Evolutionary conservation across 2,797 vertebrate genomes (phyloP), one percentile per base, ranked within the genome.

Genomic region (Leptoclinus maculatus): DNA sequence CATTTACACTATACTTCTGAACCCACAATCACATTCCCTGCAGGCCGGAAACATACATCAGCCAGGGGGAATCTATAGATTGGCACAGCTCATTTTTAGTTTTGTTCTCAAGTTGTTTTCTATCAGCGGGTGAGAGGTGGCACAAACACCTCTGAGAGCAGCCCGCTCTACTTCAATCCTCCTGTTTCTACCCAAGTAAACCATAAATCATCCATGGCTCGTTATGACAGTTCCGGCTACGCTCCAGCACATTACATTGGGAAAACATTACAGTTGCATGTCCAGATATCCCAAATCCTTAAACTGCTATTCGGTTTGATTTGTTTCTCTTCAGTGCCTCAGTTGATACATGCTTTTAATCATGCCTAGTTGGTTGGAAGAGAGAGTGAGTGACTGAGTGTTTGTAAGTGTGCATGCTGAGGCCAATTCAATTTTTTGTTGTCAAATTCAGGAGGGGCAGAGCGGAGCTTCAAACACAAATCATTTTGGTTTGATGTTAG

Each of bases 121-220:
- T 60, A 72, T 76, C 68, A 69, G 77, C 53, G 29, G 11, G 53
- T 66, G 21, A 84, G 75, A 63, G 67, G 73, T 68, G 60, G 78
- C 66, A 83, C 69, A 84, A 27, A 63, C 84, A 86, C 71, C 80
- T 85, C 49, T 32, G 84, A 88, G 74, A 81, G 70, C 76, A 66
- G 71, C 80, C 86, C 32, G 73, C 78, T 87, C 71, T 85, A 81
- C 87, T 91, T 77, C 83, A 89, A 88, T 79, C 78, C 76, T 57
- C 56, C 66, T 25, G 71, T 89, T 83, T 84, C 77, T 71, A 66
- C 74, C 73, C 77, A 80, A 80, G 79, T 84, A 64, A 89, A 88
- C 84, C 87, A 93, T 93, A 92, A 93, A 94, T 94, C 89, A 93
- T 89, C 87, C 79, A 69, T 25, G 82, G 62, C 79, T 90, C 76